phyloP scores from a whole-genome alignment of 1,140 invertebrate genomes.

The Bombus waltoni region DNA sequence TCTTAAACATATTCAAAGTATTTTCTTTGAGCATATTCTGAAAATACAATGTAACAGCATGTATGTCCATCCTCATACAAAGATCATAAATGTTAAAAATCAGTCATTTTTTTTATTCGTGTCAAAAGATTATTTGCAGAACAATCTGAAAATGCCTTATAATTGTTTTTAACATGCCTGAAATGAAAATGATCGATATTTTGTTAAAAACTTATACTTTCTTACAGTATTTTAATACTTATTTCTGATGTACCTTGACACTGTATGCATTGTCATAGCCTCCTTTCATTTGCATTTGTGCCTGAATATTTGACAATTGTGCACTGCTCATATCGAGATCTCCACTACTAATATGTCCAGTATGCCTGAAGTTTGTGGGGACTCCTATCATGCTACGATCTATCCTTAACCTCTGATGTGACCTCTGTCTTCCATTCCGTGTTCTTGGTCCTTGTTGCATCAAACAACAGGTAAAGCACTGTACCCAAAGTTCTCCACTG shows the following conservation, averaged over 20 bases:
- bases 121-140: conserved; percentile 18
- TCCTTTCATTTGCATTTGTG: conserved; percentile 94
- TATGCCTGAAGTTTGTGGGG: conserved; percentile 96
- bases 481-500: conserved; percentile 90
- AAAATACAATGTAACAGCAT: not conserved
- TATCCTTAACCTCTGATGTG: conserved; percentile 88
- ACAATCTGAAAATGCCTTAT: not conserved
- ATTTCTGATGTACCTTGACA: conserved; percentile 81
- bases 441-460: conserved; percentile 86
- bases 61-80: not conserved
- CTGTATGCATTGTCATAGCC: conserved; percentile 89
- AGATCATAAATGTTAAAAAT: conserved; percentile 29
- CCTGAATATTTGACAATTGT: conserved; percentile 90
- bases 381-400: conserved; percentile 96
- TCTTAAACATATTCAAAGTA: not conserved
- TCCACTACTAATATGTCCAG: conserved; percentile 94
- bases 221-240: not conserved
- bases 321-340: conserved; percentile 90
- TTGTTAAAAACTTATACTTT: not conserved
- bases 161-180: conserved; percentile 52
- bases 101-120: conserved; percentile 24
- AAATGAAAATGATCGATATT: conserved; percentile 20
- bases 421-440: conserved; percentile 85
- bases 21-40: not conserved
- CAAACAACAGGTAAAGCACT: conserved; percentile 93